A percentile compares a stretch with the other conserved stretches of the same genome.
Evolutionary conservation across 2,888 invertebrate genomes (phyloP).

Genomic region (Formica aserva): DNA sequence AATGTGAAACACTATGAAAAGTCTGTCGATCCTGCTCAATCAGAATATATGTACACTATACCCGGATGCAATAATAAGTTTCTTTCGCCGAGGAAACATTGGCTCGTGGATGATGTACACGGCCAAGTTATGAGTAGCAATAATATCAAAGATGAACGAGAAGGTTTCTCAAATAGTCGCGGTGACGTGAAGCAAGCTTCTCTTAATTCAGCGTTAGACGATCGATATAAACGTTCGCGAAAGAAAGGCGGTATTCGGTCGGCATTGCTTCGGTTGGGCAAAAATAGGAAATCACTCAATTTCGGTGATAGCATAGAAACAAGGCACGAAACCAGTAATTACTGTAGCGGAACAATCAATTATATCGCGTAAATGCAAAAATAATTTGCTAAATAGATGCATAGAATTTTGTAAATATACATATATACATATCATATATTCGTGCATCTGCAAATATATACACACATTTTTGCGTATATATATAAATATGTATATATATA

Average conservation of each 20-base stretch:
- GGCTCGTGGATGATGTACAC: conserved; percentile 91
- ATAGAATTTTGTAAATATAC: conserved; percentile 67
- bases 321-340: conserved; percentile 83
- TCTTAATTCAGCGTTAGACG: conserved; percentile 88
- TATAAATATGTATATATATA: conserved; percentile 44
- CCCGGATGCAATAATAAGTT: conserved; percentile 82
- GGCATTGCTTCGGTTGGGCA: conserved; percentile 82
- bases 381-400: conserved; percentile 58
- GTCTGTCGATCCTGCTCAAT: conserved; percentile 76
- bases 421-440: conserved; percentile 51
- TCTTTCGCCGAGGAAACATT: conserved; percentile 91
- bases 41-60: conserved; percentile 83
- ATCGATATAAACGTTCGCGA: conserved; percentile 83
- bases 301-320: conserved; percentile 84
- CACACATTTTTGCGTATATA: conserved; percentile 56
- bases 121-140: conserved; percentile 85
- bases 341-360: conserved; percentile 85
- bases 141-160: conserved; percentile 79
- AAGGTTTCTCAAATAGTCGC: conserved; percentile 89
- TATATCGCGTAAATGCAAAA: conserved; percentile 82
- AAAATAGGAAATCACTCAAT: conserved; percentile 84
- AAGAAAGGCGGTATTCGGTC: conserved; percentile 84
- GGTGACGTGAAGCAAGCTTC: conserved; percentile 93
- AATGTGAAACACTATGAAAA: conserved; percentile 77
- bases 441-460: conserved; percentile 49